These are phyloP conservation scores for Xanthorhoe spadicearia DNA, from an alignment of 2,888 invertebrate genomes.

Conservation along the genomic window DNA sequence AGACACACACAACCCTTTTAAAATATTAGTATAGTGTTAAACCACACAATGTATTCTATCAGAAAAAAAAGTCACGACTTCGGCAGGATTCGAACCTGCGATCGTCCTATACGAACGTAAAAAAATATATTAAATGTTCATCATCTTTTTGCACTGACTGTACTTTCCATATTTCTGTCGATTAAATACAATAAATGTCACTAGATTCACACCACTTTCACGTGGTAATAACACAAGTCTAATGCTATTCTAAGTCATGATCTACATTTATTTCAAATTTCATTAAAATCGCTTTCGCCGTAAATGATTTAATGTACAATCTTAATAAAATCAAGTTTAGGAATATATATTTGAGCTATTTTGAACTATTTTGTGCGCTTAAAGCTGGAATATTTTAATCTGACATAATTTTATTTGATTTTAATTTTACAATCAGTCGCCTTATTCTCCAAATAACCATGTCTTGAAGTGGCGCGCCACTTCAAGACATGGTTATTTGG, in stretches of 20 bases:
- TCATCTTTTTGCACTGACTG: background rate
- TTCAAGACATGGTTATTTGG: no score
- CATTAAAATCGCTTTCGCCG: background rate
- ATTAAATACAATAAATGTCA: background rate
- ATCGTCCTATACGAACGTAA: no score
- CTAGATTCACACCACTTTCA: background rate
- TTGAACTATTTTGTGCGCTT: constrained; percentile 8
- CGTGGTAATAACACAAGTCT: background rate
- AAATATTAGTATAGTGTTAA: no score
- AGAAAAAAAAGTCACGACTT: no score
- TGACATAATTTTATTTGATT: no score
- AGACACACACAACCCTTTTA: no score
- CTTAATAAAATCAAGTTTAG: background rate
- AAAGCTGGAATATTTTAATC: no score
- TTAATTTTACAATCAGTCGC: no score
- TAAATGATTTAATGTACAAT: background rate
- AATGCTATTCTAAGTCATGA: background rate
- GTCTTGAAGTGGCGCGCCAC: no score
- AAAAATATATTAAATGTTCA: background rate
- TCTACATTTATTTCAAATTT: background rate
- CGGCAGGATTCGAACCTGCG: no score
- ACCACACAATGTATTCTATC: no score
- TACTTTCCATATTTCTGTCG: background rate
- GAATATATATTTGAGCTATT: constrained; percentile 19
- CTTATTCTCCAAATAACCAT: no score